These are phyloP conservation scores for Heliothis subflexa DNA, from an alignment of 1,140 invertebrate species.

Conservation along the genomic window DNA sequence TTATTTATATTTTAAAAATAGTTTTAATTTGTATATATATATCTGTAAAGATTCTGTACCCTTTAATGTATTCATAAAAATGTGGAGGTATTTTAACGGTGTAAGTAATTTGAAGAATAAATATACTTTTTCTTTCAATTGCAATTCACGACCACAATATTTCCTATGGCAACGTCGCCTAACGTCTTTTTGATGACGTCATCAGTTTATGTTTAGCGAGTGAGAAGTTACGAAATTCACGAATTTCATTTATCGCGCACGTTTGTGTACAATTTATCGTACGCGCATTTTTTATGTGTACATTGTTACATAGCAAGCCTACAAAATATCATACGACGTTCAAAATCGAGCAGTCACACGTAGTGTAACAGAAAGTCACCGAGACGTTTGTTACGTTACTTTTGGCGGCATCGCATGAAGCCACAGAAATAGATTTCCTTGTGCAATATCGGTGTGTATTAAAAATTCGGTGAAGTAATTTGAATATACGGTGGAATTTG, in stretches of 20 bases:
- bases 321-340: conserved; percentile 15
- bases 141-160: not conserved
- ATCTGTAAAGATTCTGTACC: too few species aligned
- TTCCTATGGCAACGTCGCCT: conserved; percentile 27
- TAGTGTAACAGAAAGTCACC: conserved; percentile 50
- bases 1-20: too few species aligned
- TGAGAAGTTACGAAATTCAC: conserved; percentile 73
- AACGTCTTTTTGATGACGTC: conserved; percentile 80
- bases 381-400: conserved; percentile 67
- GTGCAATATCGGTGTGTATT: conserved; percentile 72
- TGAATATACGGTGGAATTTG: conserved; percentile 49
- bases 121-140: too few species aligned
- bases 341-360: not conserved
- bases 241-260: conserved; percentile 57
- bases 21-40: too few species aligned
- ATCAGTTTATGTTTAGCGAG: conserved; percentile 82
- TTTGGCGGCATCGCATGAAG: conserved; percentile 81
- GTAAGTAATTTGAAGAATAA: too few species aligned
- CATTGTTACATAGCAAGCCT: conserved; percentile 12
- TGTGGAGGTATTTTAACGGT: too few species aligned
- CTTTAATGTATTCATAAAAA: too few species aligned
- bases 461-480: conserved; percentile 68
- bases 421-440: conserved; percentile 85
- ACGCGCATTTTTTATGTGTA: conserved; percentile 45
- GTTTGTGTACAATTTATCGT: conserved; percentile 56